These are phyloP conservation scores for Bembecia ichneumoniformis DNA, from an alignment of 2,888 invertebrate species.

Conservation along the genomic window DNA sequence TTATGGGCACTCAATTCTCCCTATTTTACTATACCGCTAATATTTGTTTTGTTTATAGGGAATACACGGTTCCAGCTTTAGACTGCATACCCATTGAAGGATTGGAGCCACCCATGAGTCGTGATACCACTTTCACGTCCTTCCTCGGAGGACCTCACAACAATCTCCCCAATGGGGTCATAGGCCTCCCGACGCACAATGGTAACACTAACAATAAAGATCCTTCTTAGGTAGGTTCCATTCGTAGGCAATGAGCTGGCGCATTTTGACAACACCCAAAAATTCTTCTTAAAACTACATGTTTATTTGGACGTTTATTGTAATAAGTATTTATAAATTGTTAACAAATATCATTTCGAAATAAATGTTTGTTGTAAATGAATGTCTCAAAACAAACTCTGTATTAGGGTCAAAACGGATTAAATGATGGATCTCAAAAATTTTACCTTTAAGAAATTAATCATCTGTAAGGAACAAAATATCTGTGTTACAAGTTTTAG, in stretches of 20 bases:
- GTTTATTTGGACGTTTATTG: too few relatives aligned
- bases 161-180: constrained; percentile 36
- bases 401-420: too few relatives aligned
- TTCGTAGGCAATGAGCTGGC: too few relatives aligned
- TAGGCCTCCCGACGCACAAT: constrained; percentile 27
- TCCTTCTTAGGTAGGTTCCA: background rate
- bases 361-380: background rate
- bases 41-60: constrained; percentile 31
- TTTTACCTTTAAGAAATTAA: too few relatives aligned
- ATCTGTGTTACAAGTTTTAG: too few relatives aligned
- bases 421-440: too few relatives aligned
- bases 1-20: too few relatives aligned
- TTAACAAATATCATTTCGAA: background rate
- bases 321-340: too few relatives aligned
- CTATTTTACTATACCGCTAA: background rate
- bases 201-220: constrained; percentile 12
- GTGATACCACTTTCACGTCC: constrained; percentile 67
- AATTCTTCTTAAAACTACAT: too few relatives aligned
- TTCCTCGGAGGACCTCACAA: constrained; percentile 60
- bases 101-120: constrained; percentile 63
- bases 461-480: too few relatives aligned
- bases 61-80: constrained; percentile 61
- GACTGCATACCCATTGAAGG: constrained; percentile 67
- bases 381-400: background rate
- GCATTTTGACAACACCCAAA: too few relatives aligned